These are phyloP conservation scores for Danio aesculapii DNA, from an alignment of 2,797 vertebrate genomes.

Conservation along the genomic window DNA sequence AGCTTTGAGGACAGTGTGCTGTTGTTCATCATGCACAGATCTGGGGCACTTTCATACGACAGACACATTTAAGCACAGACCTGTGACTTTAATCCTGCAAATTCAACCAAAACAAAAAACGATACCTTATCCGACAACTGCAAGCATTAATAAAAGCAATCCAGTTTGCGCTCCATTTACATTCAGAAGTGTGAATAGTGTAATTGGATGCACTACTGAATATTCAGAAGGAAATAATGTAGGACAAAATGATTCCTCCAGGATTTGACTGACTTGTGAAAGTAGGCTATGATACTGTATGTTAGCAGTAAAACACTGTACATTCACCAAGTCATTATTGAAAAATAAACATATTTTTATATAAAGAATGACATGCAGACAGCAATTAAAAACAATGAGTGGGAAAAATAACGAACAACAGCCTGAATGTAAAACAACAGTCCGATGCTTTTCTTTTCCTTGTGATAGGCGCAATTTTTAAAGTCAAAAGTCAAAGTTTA, in stretches of 20 bases:
- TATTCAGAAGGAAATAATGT: conserved; percentile 10
- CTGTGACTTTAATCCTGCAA: conserved; percentile 22
- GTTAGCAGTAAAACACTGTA: not conserved
- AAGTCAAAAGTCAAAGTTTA: too few species aligned
- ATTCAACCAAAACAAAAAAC: not conserved
- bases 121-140: not conserved
- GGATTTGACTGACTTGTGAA: conserved; percentile 9
- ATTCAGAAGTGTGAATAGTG: not conserved
- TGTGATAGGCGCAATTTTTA: too few species aligned
- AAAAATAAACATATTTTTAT: not conserved
- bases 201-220: not conserved
- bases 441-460: too few species aligned
- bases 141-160: not conserved
- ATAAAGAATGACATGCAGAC: not conserved
- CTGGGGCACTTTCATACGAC: conserved; percentile 52
- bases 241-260: conserved; percentile 2
- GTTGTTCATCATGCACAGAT: conserved; percentile 56
- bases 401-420: too few species aligned
- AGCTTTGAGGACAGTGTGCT: conserved; percentile 56
- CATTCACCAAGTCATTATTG: not conserved
- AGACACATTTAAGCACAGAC: conserved; percentile 34
- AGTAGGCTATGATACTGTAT: not conserved
- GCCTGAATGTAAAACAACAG: too few species aligned
- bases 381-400: not conserved
- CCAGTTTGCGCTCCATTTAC: not conserved